Conservation (phyloP, 2,888 invertebrate species). For the Drosophila koepferae region DNA sequence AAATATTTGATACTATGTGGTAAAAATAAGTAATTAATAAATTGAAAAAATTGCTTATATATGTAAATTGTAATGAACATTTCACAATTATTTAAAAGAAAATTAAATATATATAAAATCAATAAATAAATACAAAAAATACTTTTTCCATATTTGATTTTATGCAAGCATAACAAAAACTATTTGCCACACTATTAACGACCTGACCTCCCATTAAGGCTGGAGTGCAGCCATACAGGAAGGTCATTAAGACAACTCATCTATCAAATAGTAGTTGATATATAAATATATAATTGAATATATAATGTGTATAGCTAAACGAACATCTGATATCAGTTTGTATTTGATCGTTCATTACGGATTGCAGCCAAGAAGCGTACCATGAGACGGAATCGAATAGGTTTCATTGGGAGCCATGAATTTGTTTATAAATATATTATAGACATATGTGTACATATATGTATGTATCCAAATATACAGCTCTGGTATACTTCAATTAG, state of each 20-base stretch:
- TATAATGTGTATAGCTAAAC: not conserved
- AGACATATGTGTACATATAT: not conserved
- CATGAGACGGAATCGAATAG: not conserved
- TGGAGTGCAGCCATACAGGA: not conserved
- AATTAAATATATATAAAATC: no score
- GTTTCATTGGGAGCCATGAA: not conserved
- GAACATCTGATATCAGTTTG: conserved; percentile 1
- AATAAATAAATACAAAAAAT: no score
- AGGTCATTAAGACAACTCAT: not conserved
- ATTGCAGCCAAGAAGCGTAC: not conserved
- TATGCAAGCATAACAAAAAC: not conserved
- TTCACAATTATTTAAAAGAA: no score
- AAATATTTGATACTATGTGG: not conserved
- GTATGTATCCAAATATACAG: not conserved
- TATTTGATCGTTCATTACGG: conserved; percentile 4
- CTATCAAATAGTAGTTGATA: not conserved
- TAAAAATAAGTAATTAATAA: not conserved
- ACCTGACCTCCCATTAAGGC: not conserved
- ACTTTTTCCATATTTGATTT: not conserved
- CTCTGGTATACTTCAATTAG: not conserved
- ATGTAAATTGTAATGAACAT: no score
- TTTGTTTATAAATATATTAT: not conserved
- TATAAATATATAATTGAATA: no score
- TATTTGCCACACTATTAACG: not conserved
- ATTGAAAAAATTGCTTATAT: no score